These are phyloP conservation scores for Brachionus rubens DNA, from an alignment of 1,140 invertebrate genomes.

Conservation along the genomic window DNA sequence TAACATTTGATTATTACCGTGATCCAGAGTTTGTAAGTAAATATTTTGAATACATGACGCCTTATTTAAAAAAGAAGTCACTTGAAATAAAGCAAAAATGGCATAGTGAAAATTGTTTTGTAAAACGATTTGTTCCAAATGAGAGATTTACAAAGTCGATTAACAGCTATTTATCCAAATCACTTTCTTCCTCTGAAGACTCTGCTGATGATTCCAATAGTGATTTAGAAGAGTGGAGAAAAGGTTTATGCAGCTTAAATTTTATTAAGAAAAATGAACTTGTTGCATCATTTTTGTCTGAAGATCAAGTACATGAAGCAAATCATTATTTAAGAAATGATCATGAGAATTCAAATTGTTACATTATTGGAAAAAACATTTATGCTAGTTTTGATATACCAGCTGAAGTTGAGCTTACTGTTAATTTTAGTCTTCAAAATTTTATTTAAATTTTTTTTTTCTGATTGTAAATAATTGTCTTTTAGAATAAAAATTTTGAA, in stretches of 20 bases:
- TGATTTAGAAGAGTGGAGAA: neutral
- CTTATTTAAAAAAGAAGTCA: neutral
- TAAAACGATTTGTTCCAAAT: neutral
- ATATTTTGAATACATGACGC: neutral
- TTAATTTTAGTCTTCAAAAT: too few relatives aligned
- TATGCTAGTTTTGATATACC: neutral
- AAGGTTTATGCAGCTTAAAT: neutral
- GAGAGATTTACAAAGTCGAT: neutral
- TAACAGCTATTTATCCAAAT: neutral
- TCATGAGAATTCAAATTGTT: neutral
- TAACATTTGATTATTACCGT: neutral
- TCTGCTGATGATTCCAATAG: neutral
- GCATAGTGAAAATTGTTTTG: neutral
- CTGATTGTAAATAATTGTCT: too few relatives aligned
- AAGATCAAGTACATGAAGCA: neutral
- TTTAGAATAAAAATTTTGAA: too few relatives aligned
- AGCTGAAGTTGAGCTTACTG: neutral
- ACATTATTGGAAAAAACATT: neutral
- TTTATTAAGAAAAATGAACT: neutral
- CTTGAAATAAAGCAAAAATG: neutral
- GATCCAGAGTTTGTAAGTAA: neutral
- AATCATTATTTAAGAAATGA: neutral
- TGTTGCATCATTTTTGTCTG: neutral
- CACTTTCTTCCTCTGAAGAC: neutral
- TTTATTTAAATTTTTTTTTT: too few relatives aligned